Base-by-base conservation (phyloP, 2,797 vertebrate genomes). In the Clarias laeviceps region DNA sequence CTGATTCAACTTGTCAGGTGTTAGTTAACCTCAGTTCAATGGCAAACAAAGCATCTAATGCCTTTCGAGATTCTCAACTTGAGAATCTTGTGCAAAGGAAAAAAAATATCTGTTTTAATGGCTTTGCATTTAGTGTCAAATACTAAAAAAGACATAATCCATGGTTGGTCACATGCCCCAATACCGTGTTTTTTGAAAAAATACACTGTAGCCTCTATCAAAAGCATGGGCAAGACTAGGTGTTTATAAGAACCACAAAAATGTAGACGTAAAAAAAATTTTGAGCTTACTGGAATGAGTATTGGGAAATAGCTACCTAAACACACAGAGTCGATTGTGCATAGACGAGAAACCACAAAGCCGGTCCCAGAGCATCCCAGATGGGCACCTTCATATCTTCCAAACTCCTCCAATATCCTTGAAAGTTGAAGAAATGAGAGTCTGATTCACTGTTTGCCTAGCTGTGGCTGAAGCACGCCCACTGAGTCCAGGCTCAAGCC, bases 401-500 rank as follows among this genome's bases (percentile, higher is more conserved):
- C n/a, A 80, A 78, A 68, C 72, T 37, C 37, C 32, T 82, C 59
- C 22, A 24, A 27, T 65, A 79, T 62, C 57, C 32, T n/a, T 6
- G 8, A 80, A 80, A 50, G 40, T 29, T 50, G 17, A 80, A 62
- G 64, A 82, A 66, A 82, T 29, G 29, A 70, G 54, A 32, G 17
- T 27, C 70, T 73, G 59, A 74, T 22, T 74, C 24, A 59, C 8
- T 77, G 72, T 86, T 86, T 86, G 85, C 61, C n/a, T 82, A 86
- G 80, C 85, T 82, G 80, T 61, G 85, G 54, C 56, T 86, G 32
- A 14, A 59, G 50, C 81, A 61, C 57, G 27, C 81, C 68, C 83
- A 69, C 15, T 40, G 64, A 65, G 76, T 66, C 72, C 54, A 17
- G 72, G 64, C 62, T 61, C 65, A 37, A 40, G 65, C 84, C 73